Conservation (phyloP, 2,113 vertebrate genomes). For the Bagarius yarrelli region DNA sequence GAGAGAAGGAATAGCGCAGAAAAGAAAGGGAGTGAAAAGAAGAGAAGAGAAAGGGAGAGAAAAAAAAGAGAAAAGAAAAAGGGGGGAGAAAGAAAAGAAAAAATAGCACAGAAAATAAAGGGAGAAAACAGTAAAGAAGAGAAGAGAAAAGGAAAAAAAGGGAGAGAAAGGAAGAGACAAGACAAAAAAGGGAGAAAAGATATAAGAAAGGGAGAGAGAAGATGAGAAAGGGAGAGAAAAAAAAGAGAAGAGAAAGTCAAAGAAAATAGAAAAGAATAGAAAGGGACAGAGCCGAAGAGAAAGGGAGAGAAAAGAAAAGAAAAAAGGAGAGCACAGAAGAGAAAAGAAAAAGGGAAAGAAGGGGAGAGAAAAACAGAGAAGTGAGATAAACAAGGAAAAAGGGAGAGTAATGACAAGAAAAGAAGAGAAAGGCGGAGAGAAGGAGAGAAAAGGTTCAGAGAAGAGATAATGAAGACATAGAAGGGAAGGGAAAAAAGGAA, state of each 20-base stretch:
- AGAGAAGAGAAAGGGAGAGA: neutral
- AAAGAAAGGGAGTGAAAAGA: constrained; percentile 49
- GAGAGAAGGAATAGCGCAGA: constrained; percentile 23
- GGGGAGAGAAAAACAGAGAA: no score
- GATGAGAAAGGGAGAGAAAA: neutral
- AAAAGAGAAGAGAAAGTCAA: neutral
- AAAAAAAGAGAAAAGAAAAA: no score
- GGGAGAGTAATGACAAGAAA: no score
- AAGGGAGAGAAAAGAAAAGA: neutral
- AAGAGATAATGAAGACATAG: no score
- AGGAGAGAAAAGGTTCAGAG: no score
- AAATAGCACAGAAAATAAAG: neutral
- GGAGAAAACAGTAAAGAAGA: neutral
- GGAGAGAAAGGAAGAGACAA: neutral
- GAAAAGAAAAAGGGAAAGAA: no score
- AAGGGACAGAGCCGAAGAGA: neutral
- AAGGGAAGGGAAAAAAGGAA: neutral
- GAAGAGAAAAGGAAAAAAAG: neutral
- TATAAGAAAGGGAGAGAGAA: no score
- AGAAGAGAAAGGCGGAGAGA: neutral
- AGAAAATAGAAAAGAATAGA: neutral
- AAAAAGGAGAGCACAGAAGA: neutral
- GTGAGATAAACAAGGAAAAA: no score
- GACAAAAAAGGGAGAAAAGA: neutral
- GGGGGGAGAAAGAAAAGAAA: neutral